Conservation (phyloP, 2,888 invertebrate species). For the Sisyra nigra region DNA sequence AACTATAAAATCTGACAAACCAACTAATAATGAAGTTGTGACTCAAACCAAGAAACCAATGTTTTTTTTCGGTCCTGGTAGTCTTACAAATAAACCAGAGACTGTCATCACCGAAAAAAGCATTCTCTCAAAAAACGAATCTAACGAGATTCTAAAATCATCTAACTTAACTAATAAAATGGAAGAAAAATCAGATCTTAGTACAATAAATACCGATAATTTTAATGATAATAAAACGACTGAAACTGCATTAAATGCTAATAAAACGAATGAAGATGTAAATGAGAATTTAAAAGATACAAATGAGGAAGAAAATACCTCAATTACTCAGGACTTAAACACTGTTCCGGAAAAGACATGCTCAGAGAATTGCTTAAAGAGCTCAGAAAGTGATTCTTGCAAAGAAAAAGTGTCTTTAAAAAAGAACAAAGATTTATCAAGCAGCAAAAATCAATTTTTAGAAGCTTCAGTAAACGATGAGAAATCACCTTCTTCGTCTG, state of each 20-base stretch:
- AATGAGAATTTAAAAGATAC: not conserved
- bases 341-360: no score
- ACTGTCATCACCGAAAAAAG: not conserved
- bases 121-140: no score
- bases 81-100: constrained; percentile 26
- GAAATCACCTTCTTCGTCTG: no score
- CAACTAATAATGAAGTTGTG: not conserved
- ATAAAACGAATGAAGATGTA: not conserved
- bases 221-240: constrained; percentile 7
- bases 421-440: no score
- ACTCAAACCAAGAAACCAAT: constrained; percentile 15
- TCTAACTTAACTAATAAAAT: constrained; percentile 8
- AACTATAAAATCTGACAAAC: constrained; percentile 1
- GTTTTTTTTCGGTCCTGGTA: constrained; percentile 32
- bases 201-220: not conserved
- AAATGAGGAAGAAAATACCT: no score
- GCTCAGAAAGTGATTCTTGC: no score
- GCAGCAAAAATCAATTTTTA: no score
- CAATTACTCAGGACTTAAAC: no score
- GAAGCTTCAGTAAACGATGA: no score
- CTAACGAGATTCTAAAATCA: constrained; percentile 2
- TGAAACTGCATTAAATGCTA: not conserved
- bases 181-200: constrained; percentile 3
- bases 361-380: no score
- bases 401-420: no score